phyloP scores from a whole-genome alignment of 1,140 invertebrate species.

The Phenacoccus solenopsis region DNA sequence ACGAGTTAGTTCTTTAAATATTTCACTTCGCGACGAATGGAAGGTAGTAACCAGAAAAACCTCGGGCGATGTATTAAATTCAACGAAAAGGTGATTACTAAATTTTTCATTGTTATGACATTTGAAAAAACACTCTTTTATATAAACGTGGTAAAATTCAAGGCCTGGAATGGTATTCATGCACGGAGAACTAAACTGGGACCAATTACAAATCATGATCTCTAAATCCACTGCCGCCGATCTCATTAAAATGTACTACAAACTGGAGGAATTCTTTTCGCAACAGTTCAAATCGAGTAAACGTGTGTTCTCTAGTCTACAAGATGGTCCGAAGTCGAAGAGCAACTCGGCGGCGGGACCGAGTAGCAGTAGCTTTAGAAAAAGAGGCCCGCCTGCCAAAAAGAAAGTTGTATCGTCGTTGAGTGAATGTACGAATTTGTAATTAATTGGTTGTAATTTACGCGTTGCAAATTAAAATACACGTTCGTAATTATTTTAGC shows the following conservation, averaged over 20 bases:
- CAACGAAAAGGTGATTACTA: conserved; percentile 38
- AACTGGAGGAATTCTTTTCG: conserved; percentile 92
- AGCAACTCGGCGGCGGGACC: conserved; percentile 30
- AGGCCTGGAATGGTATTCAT: conserved; percentile 84
- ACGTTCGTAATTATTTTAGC: background rate
- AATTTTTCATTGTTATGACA: no score
- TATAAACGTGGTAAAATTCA: no score
- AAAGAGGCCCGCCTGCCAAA: conserved; percentile 23
- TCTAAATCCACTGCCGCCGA: conserved; percentile 93
- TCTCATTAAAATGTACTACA: conserved; percentile 89
- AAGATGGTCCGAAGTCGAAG: conserved; percentile 33
- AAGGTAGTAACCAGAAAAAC: conserved; percentile 35
- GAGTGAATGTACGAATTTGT: conserved; percentile 17
- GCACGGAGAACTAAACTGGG: conserved; percentile 85
- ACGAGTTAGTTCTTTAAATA: conserved; percentile 65
- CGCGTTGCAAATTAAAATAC: background rate
- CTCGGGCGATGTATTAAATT: conserved; percentile 37
- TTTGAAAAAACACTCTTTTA: no score
- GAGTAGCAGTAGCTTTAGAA: conserved; percentile 25
- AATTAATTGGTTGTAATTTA: background rate
- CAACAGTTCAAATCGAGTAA: conserved; percentile 90
- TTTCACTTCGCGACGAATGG: conserved; percentile 74
- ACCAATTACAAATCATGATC: conserved; percentile 90
- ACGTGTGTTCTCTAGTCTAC: conserved; percentile 69
- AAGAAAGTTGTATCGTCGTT: conserved; percentile 34